phyloP scores from a whole-genome alignment of 2,113 vertebrate species.

The Corythornis vintsioides region DNA sequence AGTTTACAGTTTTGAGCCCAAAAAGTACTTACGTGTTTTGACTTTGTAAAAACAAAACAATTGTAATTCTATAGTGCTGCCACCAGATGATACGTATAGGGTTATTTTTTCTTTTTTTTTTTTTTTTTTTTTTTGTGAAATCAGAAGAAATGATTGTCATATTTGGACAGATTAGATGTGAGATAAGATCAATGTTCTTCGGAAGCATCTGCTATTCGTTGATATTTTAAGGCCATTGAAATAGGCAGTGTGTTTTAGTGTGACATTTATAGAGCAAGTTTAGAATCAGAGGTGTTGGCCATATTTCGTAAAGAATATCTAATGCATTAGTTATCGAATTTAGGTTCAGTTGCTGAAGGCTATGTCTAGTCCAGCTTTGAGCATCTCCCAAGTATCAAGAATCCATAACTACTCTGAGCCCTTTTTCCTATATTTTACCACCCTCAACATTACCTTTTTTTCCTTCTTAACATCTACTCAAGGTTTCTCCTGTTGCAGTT shows the following conservation, averaged over 20 bases:
- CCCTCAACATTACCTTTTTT: accelerated
- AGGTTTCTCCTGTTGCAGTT: background rate
- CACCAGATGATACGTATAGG: background rate
- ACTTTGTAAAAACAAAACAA: background rate
- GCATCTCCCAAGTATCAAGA: background rate
- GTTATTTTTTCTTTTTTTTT: background rate
- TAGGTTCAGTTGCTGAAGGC: background rate
- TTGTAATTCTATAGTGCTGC: background rate
- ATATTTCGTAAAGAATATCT: background rate
- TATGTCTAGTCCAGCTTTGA: background rate
- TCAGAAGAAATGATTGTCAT: background rate
- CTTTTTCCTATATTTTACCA: background rate
- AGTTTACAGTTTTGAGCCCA: background rate
- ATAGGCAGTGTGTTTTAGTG: background rate
- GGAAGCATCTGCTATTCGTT: background rate
- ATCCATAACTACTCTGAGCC: background rate
- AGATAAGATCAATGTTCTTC: background rate
- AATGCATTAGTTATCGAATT: background rate
- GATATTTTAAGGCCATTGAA: background rate
- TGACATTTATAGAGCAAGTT: background rate
- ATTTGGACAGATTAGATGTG: background rate
- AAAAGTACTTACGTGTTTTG: background rate
- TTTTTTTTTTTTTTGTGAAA: background rate
- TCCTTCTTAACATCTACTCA: background rate
- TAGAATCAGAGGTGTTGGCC: background rate